Evolutionary conservation across 2,113 vertebrate genomes (phyloP), one percentile per base, ranked within the genome.

Genomic region (Gymnarchus niloticus): DNA sequence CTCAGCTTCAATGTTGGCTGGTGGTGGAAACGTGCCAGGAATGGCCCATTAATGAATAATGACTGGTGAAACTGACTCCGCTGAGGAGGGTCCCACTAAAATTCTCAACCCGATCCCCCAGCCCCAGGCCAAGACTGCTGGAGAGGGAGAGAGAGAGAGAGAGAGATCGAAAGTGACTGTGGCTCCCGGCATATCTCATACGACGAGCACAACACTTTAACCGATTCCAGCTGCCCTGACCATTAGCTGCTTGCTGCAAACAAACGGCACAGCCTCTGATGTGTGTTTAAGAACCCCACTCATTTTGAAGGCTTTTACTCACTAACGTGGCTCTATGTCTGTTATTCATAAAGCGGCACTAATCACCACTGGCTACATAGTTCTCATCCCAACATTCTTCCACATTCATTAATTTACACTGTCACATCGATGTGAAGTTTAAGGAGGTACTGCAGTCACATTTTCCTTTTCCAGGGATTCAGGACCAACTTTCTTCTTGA

Each of bases 161-260:
- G 84, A 56, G 82, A 84, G 85, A 87, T 59, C 57, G 86, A 86
- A 88, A 73, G 73, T 81, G 81, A 86, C 85, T 85, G 51, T 48
- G 52, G 86, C 78, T 83, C 76, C 61, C 87, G 83, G 59, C 76
- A 84, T 69, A 57, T 86, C 85, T 77, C 87, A 82, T 81, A 73
- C 84, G 61, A 87, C 87, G 56, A 54, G 87, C 76, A 88, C 85
- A 54, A 85, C 85, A 87, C 59, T 83, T 41, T 86, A 87, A 87
- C 65, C 54, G 49, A 57, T 87, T 86, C 84, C 85, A 88, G 82
- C 85, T 88, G 87, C 84, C 85, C 21, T 17, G 33, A 84, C 82
- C 56, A 56, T 52, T 14, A 56, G 57, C 69, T 46, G 49, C 83
- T 33, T 21, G 37, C 44, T 84, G 56, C 25, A 69, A 59, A 54